These are phyloP conservation scores for Acanthochromis polyacanthus DNA, from an alignment of 2,113 vertebrate species.

Conservation along the genomic window DNA sequence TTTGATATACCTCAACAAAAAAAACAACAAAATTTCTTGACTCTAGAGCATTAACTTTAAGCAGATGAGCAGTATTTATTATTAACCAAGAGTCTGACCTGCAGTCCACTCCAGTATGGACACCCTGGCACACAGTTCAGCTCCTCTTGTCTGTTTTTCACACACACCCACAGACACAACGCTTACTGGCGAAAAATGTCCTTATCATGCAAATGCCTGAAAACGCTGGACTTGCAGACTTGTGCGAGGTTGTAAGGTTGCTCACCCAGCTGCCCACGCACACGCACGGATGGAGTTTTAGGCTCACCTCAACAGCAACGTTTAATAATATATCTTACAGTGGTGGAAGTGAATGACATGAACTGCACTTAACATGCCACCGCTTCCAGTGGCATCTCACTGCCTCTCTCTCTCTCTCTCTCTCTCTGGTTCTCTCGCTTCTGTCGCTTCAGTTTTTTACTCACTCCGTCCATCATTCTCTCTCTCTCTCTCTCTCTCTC, in stretches of 20 bases:
- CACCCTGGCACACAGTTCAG: neutral
- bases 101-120: neutral
- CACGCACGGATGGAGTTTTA: conserved; percentile 14
- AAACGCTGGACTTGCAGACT: conserved; percentile 44
- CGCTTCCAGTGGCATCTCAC: conserved; percentile 9
- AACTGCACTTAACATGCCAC: conserved; percentile 59
- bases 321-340: conserved; percentile 69
- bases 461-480: conserved; percentile 23
- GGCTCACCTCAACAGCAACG: conserved; percentile 38
- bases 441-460: conserved; percentile 2
- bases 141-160: neutral
- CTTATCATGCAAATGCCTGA: conserved; percentile 38
- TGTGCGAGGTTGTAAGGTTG: conserved; percentile 46
- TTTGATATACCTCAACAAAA: too few species aligned
- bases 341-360: conserved; percentile 56
- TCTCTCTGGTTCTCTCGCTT: conserved; percentile 1
- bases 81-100: neutral
- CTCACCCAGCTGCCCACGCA: conserved; percentile 10
- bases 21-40: neutral
- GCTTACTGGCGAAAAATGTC: conserved; percentile 34
- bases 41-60: neutral
- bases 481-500: conserved; percentile 13
- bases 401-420: neutral
- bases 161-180: conserved; percentile 14
- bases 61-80: neutral